Conservation (phyloP, 2,113 vertebrate species). For the Podocnemis expansa region DNA sequence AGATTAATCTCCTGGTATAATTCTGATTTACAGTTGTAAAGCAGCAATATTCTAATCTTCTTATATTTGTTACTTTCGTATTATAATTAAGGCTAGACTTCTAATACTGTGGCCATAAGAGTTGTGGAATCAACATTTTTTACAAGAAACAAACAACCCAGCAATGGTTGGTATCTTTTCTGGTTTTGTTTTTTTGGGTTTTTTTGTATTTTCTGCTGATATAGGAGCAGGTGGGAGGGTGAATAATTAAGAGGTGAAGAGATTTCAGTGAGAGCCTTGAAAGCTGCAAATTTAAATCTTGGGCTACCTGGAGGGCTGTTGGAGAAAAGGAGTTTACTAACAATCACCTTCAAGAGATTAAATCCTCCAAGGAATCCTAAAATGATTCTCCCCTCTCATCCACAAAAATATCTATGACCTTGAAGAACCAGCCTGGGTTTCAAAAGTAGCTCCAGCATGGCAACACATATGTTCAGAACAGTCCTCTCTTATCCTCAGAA, state of each 20-base stretch:
- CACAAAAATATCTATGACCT: too few relatives aligned
- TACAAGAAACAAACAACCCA: neutral
- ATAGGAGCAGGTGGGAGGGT: neutral
- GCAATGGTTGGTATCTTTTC: too few relatives aligned
- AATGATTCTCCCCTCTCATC: too few relatives aligned
- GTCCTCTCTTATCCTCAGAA: too few relatives aligned
- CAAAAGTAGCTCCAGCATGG: too few relatives aligned
- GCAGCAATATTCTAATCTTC: neutral
- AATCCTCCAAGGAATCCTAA: neutral
- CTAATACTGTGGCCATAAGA: neutral
- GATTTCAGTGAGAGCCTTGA: neutral
- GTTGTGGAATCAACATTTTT: neutral
- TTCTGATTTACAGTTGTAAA: slow-evolving; percentile 13
- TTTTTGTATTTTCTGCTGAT: neutral
- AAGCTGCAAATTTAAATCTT: neutral
- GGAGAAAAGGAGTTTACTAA: neutral
- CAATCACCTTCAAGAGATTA: neutral
- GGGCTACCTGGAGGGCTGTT: neutral
- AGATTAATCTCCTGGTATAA: slow-evolving; percentile 34
- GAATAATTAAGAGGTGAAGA: neutral
- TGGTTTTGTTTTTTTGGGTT: neutral
- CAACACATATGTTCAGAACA: too few relatives aligned
- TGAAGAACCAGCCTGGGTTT: too few relatives aligned
- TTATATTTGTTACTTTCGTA: slow-evolving; percentile 25
- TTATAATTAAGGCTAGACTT: neutral